A percentile compares a stretch with the other conserved stretches of the same genome.
These are phyloP conservation scores for Leptodactylus fallax DNA, from an alignment of 2,797 vertebrate genomes.

Conservation along the genomic window DNA sequence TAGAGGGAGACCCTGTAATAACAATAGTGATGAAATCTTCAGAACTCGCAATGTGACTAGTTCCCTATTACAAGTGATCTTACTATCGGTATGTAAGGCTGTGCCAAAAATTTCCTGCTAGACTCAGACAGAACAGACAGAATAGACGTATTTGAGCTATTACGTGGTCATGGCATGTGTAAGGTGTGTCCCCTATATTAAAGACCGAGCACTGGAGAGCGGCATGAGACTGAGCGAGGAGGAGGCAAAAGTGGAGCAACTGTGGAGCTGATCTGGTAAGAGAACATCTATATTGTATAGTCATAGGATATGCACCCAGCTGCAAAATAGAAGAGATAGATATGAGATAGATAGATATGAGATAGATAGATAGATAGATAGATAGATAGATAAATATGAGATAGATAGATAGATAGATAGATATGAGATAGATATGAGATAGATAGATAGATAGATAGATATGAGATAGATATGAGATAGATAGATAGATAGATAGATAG, in stretches of 20 bases:
- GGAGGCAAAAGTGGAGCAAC: neutral
- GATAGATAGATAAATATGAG: too few species aligned
- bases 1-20: too few species aligned
- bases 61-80: too few species aligned
- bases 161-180: neutral
- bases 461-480: too few species aligned
- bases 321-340: neutral
- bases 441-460: too few species aligned
- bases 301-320: too few species aligned
- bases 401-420: too few species aligned
- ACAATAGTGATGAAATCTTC: too few species aligned
- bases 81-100: neutral
- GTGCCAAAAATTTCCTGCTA: neutral
- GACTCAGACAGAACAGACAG: neutral
- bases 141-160: conserved; percentile 12
- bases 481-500: too few species aligned
- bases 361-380: neutral
- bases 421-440: too few species aligned
- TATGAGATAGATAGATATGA: neutral
- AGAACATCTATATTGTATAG: neutral
- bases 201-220: neutral
- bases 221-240: neutral
- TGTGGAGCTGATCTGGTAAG: conserved; percentile 2
- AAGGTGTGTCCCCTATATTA: conserved; percentile 38
- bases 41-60: too few species aligned